Percentiles rank a stretch among this genome's conserved stretches.
Conservation (phyloP, 2,888 invertebrate genomes). For the Heliothis peltigera region DNA sequence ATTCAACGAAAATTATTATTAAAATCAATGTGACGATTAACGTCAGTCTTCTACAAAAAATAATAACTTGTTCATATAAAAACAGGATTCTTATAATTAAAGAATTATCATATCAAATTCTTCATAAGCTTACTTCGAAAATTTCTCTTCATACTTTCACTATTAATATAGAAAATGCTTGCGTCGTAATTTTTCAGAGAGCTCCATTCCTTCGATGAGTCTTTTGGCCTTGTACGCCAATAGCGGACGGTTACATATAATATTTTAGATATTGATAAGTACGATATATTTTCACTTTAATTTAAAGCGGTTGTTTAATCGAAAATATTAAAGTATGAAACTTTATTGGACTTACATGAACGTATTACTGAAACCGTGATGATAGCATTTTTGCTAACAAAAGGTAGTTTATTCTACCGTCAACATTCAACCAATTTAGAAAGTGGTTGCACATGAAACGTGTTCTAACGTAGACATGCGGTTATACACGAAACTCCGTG, state of each 20-base stretch:
- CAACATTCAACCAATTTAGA: conserved; percentile 23
- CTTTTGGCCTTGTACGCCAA: conserved; percentile 25
- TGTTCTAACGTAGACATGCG: conserved; percentile 29
- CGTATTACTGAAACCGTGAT: no score
- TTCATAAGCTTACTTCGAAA: no score
- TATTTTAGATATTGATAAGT: conserved; percentile 43
- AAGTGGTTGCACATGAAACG: conserved; percentile 23
- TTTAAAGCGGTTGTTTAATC: conserved; percentile 39
- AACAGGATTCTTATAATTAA: neutral
- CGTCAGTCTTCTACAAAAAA: neutral
- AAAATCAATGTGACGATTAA: neutral
- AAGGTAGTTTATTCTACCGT: conserved; percentile 3
- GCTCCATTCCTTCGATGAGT: conserved; percentile 37
- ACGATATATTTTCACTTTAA: conserved; percentile 31
- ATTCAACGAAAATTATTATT: neutral
- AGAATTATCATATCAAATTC: neutral
- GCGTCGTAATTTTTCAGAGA: conserved; percentile 9
- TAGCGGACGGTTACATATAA: conserved; percentile 29
- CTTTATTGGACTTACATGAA: no score
- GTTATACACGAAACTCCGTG: conserved; percentile 21
- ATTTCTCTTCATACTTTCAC: neutral
- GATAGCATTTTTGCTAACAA: conserved; percentile 5
- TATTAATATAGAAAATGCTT: conserved; percentile 16
- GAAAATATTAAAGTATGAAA: conserved; percentile 21
- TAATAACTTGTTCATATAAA: neutral